Evolutionary conservation across 2,888 invertebrate species (phyloP).

Genomic region (Cheiracanthium punctorium): DNA sequence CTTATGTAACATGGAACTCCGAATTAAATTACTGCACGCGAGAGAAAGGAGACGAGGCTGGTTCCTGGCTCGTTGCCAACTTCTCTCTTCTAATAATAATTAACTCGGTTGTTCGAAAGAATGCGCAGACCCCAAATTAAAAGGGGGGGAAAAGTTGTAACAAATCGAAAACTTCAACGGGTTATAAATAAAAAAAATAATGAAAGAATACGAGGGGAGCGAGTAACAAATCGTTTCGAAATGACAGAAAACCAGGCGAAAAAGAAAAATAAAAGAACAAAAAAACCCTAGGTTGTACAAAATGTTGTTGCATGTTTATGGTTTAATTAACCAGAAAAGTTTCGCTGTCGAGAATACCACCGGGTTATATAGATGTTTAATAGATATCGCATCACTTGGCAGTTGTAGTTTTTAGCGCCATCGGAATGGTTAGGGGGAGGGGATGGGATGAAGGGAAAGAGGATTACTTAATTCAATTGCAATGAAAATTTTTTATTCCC

Average conservation of each 20-base stretch:
- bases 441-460: too few relatives aligned
- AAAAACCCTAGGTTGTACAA: too few relatives aligned
- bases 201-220: conserved; percentile 37
- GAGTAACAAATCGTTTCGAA: conserved; percentile 56
- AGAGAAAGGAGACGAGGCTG: neutral
- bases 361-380: conserved; percentile 22
- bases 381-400: neutral
- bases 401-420: neutral
- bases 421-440: too few relatives aligned
- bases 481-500: too few relatives aligned
- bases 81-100: conserved; percentile 54
- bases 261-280: neutral
- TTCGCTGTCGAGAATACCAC: conserved; percentile 11
- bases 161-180: conserved; percentile 34
- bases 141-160: conserved; percentile 34
- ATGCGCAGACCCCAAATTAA: conserved; percentile 39
- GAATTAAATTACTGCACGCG: too few relatives aligned
- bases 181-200: conserved; percentile 12
- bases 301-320: conserved; percentile 61
- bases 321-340: conserved; percentile 61
- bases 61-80: conserved; percentile 29
- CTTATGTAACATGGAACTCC: too few relatives aligned
- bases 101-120: conserved; percentile 62
- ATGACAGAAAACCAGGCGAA: conserved; percentile 27
- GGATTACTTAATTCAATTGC: too few relatives aligned